Evolutionary conservation across 1,140 invertebrate genomes (phyloP), one percentile per base, ranked within the genome.

Genomic region (Drepana arcuata): DNA sequence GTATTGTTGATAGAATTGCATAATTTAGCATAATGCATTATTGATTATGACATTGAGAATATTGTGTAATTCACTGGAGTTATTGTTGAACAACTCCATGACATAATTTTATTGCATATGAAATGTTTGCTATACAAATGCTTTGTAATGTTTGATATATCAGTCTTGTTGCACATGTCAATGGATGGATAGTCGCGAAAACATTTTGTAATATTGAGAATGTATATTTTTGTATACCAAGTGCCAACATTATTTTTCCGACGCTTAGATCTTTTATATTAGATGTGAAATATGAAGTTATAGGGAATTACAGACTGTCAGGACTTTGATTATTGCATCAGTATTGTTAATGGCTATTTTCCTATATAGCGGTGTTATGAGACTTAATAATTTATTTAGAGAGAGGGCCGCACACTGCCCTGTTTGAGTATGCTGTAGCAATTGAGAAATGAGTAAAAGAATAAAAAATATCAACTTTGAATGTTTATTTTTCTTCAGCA

Each of bases 311-410:
- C 34, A 38, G 29, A 36, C 29, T 29, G 48, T 39, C 34, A 33
- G 25, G 46, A 48, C 25, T 33, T 34, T 41, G 28, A 41, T 47
- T 48, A 42, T 48, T 43, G 37, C 28, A 40, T 44, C 52, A 64
- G 52, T 53, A 58, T 58, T 64, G 51, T 58, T 41, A 49, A 59
- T 39, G 48, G 62, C 59, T 67, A 69, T 69, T 63, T 67, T 68
- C 49, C 58, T 68, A 62, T 52, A 48, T 68, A 73, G 59, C 52
- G 49, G 41, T 67, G 52, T 73, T 60, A 56, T 59, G 62, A 64
- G 64, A 73, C 61, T 70, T 63, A 68, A 65, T 61, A 61, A 53
- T 62, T 64, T 64, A 59, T 71, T 63, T 62, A 58, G 37, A 42
- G 44, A 53, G 42, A 41, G 60, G 65, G 61, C 57, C 31, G 52